These are phyloP conservation scores for Microcebus lehilahytsara DNA, from an alignment of 2,113 vertebrate genomes.

Conservation along the genomic window DNA sequence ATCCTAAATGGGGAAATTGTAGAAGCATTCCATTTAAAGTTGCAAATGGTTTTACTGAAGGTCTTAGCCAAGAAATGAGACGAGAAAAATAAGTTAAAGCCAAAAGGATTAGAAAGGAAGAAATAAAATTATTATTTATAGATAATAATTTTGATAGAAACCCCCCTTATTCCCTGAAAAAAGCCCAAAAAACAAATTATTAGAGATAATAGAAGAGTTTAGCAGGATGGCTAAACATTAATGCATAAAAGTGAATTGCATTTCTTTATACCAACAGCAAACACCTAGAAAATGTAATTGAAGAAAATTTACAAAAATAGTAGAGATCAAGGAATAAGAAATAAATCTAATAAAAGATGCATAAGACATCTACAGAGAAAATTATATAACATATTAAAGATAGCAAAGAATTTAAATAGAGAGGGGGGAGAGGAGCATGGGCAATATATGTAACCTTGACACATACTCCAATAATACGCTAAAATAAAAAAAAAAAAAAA, in stretches of 20 bases:
- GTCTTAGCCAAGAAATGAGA: not conserved
- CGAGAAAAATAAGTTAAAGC: not conserved
- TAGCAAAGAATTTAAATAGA: not conserved
- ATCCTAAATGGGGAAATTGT: not conserved
- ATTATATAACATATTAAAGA: not conserved
- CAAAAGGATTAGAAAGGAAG: not conserved
- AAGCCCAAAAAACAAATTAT: not conserved
- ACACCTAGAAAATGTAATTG: not conserved
- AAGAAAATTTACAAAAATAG: not conserved
- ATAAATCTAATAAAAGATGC: not conserved
- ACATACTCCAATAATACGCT: no score
- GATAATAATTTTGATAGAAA: not conserved
- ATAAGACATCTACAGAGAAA: not conserved
- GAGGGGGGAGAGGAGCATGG: not conserved
- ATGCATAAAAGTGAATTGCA: not conserved
- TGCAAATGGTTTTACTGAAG: not conserved
- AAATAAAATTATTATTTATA: not conserved
- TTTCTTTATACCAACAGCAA: not conserved
- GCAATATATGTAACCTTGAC: no score
- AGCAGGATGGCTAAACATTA: not conserved
- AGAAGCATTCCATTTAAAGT: conserved; percentile 1
- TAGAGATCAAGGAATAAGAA: not conserved
- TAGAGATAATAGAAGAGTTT: not conserved
- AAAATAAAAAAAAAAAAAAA: not conserved
- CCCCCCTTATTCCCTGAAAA: not conserved